Conservation (phyloP, 2,888 invertebrate genomes). For the Acrobasis suavella region DNA sequence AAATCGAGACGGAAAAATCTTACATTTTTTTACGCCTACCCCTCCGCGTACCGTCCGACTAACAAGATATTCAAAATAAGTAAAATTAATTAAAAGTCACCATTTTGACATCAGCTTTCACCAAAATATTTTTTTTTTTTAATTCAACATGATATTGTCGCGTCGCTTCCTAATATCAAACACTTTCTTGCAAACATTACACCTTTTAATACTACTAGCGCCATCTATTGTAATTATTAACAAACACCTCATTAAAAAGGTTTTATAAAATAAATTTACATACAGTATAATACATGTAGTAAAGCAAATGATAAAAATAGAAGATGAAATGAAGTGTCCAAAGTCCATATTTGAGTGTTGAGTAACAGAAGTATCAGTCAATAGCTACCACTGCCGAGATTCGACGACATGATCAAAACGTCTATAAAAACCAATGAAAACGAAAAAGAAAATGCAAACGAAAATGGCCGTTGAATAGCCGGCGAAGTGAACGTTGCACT, state of each 20-base stretch:
- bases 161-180: not conserved
- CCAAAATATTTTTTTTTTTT: not conserved
- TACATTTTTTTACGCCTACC: too few species aligned
- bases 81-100: too few species aligned
- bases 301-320: not conserved
- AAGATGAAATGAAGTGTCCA: not conserved
- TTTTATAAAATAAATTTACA: not conserved
- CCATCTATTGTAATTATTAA: slow-evolving; percentile 69
- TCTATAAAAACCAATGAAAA: slow-evolving; percentile 72
- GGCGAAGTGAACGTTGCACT: slow-evolving; percentile 78
- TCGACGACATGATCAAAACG: slow-evolving; percentile 69
- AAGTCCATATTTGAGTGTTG: not conserved
- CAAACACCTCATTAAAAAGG: slow-evolving; percentile 37
- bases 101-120: too few species aligned
- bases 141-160: not conserved
- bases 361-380: slow-evolving; percentile 17
- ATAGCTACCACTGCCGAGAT: slow-evolving; percentile 37
- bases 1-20: too few species aligned
- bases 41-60: too few species aligned
- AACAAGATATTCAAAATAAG: too few species aligned
- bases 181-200: not conserved
- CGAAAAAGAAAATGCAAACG: slow-evolving; percentile 69
- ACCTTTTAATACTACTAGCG: slow-evolving; percentile 49
- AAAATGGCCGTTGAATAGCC: slow-evolving; percentile 74
- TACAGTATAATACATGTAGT: not conserved